A percentile compares a stretch with the other conserved stretches of the same genome.
These are phyloP conservation scores for Strigamia crassipes DNA, from an alignment of 2,888 invertebrate genomes.

Conservation along the genomic window DNA sequence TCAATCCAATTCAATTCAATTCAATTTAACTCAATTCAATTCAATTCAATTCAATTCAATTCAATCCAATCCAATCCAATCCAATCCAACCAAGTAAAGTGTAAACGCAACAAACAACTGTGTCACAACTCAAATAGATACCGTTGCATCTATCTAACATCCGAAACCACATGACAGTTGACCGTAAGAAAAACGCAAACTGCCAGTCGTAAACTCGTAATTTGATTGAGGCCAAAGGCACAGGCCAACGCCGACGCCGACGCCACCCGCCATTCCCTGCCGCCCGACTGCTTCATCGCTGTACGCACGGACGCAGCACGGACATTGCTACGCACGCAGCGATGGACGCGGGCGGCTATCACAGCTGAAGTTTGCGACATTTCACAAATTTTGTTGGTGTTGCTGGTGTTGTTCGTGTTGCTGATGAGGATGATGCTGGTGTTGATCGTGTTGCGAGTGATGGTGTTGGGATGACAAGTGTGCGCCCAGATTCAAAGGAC, in stretches of 20 bases:
- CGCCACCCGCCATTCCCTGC: slow-evolving; percentile 24
- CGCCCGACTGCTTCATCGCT: slow-evolving; percentile 41
- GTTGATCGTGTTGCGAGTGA: slow-evolving; percentile 35
- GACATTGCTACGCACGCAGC: slow-evolving; percentile 2
- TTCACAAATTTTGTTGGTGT: slow-evolving; percentile 46
- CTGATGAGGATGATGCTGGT: slow-evolving; percentile 27
- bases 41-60: background rate
- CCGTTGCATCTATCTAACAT: too few species aligned
- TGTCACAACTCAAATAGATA: too few species aligned
- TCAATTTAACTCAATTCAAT: too few species aligned
- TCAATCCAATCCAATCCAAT: background rate
- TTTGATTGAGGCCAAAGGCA: slow-evolving; percentile 38
- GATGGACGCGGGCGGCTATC: slow-evolving; percentile 24
- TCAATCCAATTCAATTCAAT: too few species aligned
- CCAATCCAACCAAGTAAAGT: background rate
- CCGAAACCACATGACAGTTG: too few species aligned
- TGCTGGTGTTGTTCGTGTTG: slow-evolving; percentile 45
- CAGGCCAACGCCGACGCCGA: slow-evolving; percentile 40
- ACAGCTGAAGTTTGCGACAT: slow-evolving; percentile 36
- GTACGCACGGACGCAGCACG: slow-evolving; percentile 42
- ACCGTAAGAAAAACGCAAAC: background rate
- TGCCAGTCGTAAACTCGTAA: background rate
- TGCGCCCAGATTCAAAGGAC: background rate
- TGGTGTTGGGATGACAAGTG: slow-evolving; percentile 26
- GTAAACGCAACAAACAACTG: too few species aligned